Conservation (phyloP, 2,113 vertebrate genomes). For the Egretta garzetta region DNA sequence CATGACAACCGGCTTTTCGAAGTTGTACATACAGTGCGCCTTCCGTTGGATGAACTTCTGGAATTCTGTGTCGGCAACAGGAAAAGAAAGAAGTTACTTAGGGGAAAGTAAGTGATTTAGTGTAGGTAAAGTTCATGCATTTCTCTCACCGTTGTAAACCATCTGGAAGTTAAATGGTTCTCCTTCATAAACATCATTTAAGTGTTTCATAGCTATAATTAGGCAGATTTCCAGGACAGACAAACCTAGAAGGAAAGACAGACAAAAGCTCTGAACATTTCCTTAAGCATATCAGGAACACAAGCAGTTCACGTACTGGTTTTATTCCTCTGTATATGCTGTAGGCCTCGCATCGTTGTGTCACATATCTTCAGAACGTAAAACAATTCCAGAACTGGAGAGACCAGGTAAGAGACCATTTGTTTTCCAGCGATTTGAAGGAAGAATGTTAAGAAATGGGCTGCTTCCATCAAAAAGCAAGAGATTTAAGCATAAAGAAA, state of each 20-base stretch:
- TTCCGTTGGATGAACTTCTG: slow-evolving; percentile 97
- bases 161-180: slow-evolving; percentile 98
- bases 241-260: slow-evolving; percentile 79
- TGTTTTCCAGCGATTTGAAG: not conserved
- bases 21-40: slow-evolving; percentile 90
- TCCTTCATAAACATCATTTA: slow-evolving; percentile 92
- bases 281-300: not conserved
- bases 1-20: slow-evolving; percentile 92
- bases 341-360: not conserved
- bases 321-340: not conserved
- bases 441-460: not conserved
- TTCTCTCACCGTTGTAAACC: slow-evolving; percentile 92
- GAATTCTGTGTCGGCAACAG: slow-evolving; percentile 79
- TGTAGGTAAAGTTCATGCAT: accelerated
- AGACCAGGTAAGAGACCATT: no score
- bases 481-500: accelerated
- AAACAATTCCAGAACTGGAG: accelerated
- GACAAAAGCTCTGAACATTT: not conserved
- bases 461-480: not conserved
- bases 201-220: slow-evolving; percentile 97
- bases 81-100: not conserved
- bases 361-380: accelerated
- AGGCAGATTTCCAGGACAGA: slow-evolving; percentile 95
- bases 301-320: not conserved
- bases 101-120: accelerated